phyloP scores from a whole-genome alignment of 2,888 invertebrate genomes.

The Watsonalla cultraria region DNA sequence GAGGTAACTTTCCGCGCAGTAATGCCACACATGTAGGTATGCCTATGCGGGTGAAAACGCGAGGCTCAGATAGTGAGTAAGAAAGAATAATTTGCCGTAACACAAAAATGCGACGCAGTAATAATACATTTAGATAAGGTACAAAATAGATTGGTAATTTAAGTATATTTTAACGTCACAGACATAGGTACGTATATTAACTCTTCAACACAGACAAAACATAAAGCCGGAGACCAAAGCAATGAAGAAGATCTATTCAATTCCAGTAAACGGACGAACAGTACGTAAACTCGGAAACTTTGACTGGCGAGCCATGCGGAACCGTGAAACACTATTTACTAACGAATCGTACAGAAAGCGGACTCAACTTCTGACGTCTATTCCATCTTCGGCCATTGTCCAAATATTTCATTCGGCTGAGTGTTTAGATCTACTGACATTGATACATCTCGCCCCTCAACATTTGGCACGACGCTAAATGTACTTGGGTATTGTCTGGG shows the following conservation, averaged over 20 bases:
- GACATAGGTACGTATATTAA: too few relatives aligned
- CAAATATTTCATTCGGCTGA: constrained; percentile 32
- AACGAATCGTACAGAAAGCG: constrained; percentile 20
- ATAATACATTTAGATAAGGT: too few relatives aligned
- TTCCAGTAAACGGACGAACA: constrained; percentile 12
- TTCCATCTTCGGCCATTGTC: constrained; percentile 25
- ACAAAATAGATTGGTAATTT: too few relatives aligned
- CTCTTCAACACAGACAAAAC: too few relatives aligned
- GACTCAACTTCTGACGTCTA: constrained; percentile 24
- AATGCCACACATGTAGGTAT: too few relatives aligned
- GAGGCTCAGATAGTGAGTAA: too few relatives aligned
- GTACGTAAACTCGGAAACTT: constrained; percentile 15
- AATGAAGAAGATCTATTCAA: constrained; percentile 10
- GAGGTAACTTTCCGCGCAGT: too few relatives aligned
- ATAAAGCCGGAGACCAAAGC: not conserved
- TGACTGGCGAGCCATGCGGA: constrained; percentile 12
- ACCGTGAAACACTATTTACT: constrained; percentile 25
- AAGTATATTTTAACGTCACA: too few relatives aligned
- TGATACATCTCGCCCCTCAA: constrained; percentile 25
- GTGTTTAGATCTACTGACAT: constrained; percentile 24
- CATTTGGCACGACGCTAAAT: constrained; percentile 27
- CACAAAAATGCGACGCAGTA: too few relatives aligned
- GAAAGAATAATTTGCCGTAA: too few relatives aligned
- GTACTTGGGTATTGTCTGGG: constrained; percentile 24
- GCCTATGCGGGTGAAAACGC: too few relatives aligned